These are phyloP conservation scores for Chrysoperla carnea DNA, from an alignment of 1,140 invertebrate species.

Conservation along the genomic window DNA sequence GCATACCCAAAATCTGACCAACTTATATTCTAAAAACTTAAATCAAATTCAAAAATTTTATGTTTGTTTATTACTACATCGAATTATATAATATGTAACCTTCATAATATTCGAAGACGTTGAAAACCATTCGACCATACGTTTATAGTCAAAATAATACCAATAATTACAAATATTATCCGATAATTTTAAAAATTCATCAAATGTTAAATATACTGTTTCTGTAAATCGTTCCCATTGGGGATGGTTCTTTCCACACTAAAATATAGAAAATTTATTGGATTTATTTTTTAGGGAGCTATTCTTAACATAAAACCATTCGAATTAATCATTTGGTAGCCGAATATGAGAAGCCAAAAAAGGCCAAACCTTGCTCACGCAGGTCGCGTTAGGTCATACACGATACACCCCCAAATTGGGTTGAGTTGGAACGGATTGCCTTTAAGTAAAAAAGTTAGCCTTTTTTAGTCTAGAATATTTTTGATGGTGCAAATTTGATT, in stretches of 20 bases:
- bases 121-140: background rate
- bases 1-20: constrained; percentile 64
- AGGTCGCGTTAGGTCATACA: too few relatives aligned
- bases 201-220: background rate
- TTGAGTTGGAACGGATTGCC: too few relatives aligned
- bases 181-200: background rate
- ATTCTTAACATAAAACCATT: too few relatives aligned
- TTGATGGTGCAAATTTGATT: too few relatives aligned
- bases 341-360: too few relatives aligned
- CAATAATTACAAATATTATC: background rate
- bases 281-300: too few relatives aligned
- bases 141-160: background rate
- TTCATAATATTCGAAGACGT: background rate
- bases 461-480: too few relatives aligned
- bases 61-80: background rate
- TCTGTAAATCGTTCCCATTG: background rate
- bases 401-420: too few relatives aligned
- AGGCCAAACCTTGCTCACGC: too few relatives aligned
- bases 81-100: background rate
- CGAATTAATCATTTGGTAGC: too few relatives aligned
- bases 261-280: too few relatives aligned
- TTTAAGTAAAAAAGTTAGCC: too few relatives aligned
- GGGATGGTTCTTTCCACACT: background rate
- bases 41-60: background rate
- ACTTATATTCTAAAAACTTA: background rate